Conservation (phyloP, 30 jellyfish, hydroid and myxozoan genomes). For the Turritopsis dohrnii region DNA sequence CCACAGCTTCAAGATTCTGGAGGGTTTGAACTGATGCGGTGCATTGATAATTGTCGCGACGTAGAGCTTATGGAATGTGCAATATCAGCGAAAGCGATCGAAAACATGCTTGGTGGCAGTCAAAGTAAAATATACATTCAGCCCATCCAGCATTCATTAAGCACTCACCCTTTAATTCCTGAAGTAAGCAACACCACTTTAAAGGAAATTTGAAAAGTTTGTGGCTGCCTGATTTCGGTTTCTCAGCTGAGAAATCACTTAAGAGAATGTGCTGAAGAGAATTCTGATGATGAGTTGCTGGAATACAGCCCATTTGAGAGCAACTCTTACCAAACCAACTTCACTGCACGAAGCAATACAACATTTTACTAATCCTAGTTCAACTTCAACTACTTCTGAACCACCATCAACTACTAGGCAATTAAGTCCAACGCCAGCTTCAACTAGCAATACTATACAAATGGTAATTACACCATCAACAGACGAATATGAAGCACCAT, state of each 20-base stretch:
- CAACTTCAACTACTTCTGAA: neutral
- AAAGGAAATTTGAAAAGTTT: slow-evolving; percentile 30
- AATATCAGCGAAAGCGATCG: slow-evolving; percentile 33
- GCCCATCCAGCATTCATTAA: slow-evolving; percentile 29
- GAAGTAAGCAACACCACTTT: slow-evolving; percentile 10
- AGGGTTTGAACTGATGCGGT: slow-evolving; percentile 42
- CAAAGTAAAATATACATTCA: slow-evolving; percentile 35
- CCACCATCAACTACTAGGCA: neutral
- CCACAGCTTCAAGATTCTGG: slow-evolving; percentile 44
- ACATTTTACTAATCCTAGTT: neutral
- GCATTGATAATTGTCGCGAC: slow-evolving; percentile 34
- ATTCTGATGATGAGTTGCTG: neutral
- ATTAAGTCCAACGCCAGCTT: neutral
- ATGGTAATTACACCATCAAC: neutral
- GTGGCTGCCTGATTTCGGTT: slow-evolving; percentile 9
- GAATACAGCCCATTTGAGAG: neutral
- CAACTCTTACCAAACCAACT: neutral
- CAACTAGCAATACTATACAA: neutral
- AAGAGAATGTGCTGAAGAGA: neutral
- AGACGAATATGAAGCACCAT: neutral
- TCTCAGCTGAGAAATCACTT: neutral
- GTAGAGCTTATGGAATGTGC: slow-evolving; percentile 28
- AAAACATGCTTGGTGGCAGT: slow-evolving; percentile 43
- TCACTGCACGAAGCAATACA: neutral
- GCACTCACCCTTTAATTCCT: neutral